Evolutionary conservation across 2,113 vertebrate species (phyloP), one percentile per base, ranked within the genome.

Genomic region (Micromys minutus): DNA sequence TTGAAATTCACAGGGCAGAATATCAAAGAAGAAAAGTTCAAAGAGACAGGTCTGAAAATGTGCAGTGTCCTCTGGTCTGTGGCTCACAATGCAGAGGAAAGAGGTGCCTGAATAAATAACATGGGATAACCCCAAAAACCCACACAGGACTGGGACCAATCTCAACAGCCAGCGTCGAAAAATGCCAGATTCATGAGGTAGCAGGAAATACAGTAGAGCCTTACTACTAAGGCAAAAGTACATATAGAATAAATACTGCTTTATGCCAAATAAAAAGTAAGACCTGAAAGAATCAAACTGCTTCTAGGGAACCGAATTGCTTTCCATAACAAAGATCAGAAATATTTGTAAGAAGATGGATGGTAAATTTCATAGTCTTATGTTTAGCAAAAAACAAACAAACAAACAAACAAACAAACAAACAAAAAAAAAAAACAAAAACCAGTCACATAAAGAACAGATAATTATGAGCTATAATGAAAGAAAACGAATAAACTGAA

Each of bases 251-350:
- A 87, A 91, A 91, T 57, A 94, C 11, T 75, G 34, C 76, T 94
- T 71, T 63, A 45, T 94, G 22, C 9, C 42, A 85, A 95, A 59
- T 39, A 91, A 91, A 92, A 75, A 71, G 47, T 15, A 92, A 94
- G 75, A 76, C 9, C 22, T 36, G n/a, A 88, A 90, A 90, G 17
- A 45, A 87, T 42, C 47, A 77, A 91, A 76, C 17, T 77, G 17
- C 72, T 89, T 93, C 45, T 45, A 94, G 88, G 71, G 88, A 87
- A 94, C 22, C 9, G 31, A 96, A 74, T 10, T 21, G 86, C 76
- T 88, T 86, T 86, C 61, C n/a, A 81, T 63, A 87, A 92, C 39
- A 95, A 95, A 80, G 24, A 13, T 94, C 45, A 95, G 71, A 55
- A 88, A 89, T 86, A 86, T 39, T 75, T 61, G 77, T 47, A 74